phyloP scores from a whole-genome alignment of 2,888 invertebrate species.

The Meiosimyza decipiens region DNA sequence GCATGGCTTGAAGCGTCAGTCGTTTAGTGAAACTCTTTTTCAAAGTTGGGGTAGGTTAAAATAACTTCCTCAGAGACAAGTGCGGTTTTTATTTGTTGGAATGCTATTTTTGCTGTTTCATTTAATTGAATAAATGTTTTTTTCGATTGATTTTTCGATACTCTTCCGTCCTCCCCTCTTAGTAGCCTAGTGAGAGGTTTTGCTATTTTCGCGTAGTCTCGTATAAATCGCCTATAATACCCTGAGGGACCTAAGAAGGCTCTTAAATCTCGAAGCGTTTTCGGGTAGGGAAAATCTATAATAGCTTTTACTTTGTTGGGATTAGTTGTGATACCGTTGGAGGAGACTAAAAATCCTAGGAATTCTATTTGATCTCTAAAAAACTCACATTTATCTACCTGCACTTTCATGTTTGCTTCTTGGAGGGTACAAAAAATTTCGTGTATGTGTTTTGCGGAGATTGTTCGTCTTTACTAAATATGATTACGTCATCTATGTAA shows the following conservation, averaged over 20 bases:
- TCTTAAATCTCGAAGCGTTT: conserved; percentile 33
- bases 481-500: conserved; percentile 38
- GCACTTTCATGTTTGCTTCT: conserved; percentile 36
- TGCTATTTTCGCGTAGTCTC: conserved; percentile 31
- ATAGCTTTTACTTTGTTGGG: conserved; percentile 33
- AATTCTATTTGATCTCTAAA: conserved; percentile 27
- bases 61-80: not conserved
- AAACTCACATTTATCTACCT: conserved; percentile 33
- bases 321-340: conserved; percentile 30
- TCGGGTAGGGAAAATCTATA: conserved; percentile 15
- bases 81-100: conserved; percentile 8
- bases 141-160: conserved; percentile 30
- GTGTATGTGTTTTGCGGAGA: conserved; percentile 24
- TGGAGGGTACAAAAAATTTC: conserved; percentile 28
- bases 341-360: conserved; percentile 16
- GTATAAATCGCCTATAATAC: conserved; percentile 34
- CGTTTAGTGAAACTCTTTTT: conserved; percentile 13
- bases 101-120: conserved; percentile 18
- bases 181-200: conserved; percentile 37
- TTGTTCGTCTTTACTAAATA: conserved; percentile 35
- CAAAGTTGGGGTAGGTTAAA: not conserved
- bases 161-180: conserved; percentile 33
- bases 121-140: not conserved
- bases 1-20: conserved; percentile 15
- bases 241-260: conserved; percentile 34